Base-by-base conservation (phyloP, 2,797 vertebrate species). In the Paguma larvata region DNA sequence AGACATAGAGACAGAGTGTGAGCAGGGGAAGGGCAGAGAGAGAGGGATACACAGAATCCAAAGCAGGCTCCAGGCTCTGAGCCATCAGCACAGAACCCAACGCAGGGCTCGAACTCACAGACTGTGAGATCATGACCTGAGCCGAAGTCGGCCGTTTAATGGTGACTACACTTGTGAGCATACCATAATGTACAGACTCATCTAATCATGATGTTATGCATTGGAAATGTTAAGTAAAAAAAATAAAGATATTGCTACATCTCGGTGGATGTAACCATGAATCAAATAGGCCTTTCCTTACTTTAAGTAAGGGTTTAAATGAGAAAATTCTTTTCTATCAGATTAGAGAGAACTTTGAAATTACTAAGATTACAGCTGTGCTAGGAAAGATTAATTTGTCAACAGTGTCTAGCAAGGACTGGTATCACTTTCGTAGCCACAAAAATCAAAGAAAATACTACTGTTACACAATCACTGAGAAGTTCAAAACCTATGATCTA, bases 381-480 rank as follows among this genome's bases (percentile, higher is more conserved):
- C 4, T 75, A 16, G 27, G 38, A 65, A 78, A 93, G 32, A 89
- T 67, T 73, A 34, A 73, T 83, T 87, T 85, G 34, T 44, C 62
- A 89, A 77, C 16, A 19, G 7, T 51, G 5, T 92, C 77, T 65
- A 80, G 19, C 63, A 94, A 95, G 38, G 10, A 32, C 38, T 75
- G 46, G 16, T 41, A 62, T 67, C 23, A 89, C 32, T 80, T 80
- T 79, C 59, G 41, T 75, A 65, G 46, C 6, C 38, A 95, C 21
- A 59, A 48, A 97, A 85, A 65, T 79, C 30, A 92, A 95, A 86
- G n/a, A 51, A 78, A 89, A 91, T 15, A n/a, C 51, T 80, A 72
- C 41, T 68, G 56, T 80, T 89, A 86, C 13, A 63, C 25, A 84
- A 25, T 44, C 27, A 38, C 83, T 48, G 25, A 95, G 21, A 83